Evolutionary conservation across 2,888 invertebrate species (phyloP), one percentile per base, ranked within the genome.

Genomic region (Periphyllus acericola): DNA sequence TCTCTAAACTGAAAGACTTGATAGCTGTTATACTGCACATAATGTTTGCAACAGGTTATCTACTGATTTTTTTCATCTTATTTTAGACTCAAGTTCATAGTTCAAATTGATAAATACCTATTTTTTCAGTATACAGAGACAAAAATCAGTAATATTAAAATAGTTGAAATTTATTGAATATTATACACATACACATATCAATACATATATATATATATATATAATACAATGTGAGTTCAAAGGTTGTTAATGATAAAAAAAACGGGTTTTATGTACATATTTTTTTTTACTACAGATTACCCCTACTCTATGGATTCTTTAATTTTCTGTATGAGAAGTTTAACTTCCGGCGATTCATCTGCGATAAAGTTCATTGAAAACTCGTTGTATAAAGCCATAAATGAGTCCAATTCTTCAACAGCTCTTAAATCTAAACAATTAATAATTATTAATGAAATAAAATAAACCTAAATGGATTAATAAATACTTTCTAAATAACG

Each of bases 281-380:
- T 52, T 60, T 55, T 79, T 46, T 6, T 52, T 52, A 71, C 21
- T n/a, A 36, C 25, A 55, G 8, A 55, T 52, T 74, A 83, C 72
- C 36, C 21, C 40, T 80, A 86, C 34, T 29, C 80, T 80, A 87
- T 80, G 60, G 60, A 80, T 81, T 87, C 80, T 80, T 87, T 80
- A 60, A 87, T 36, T 36, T 71, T 87, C 32, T 87, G 86, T 80
- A 87, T 4, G 8, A 87, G 86, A 74, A 87, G 80, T 81, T 87
- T 87, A 32, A 87, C 80, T 74, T 87, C 86, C 86, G 86, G 86
- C 19, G 80, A 87, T 74, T 87, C 86, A 78, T 87, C 86, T 36
- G 80, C 74, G 60, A 80, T 87, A 17, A 87, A 80, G 60, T 87
- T 87, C 25, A 40, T 87, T 40, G 86, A 87, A 80, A 87, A 87